A percentile compares a stretch with the other conserved stretches of the same genome.
Conservation (phyloP, 2,888 invertebrate species). For the Pardosa pseudoannulata region DNA sequence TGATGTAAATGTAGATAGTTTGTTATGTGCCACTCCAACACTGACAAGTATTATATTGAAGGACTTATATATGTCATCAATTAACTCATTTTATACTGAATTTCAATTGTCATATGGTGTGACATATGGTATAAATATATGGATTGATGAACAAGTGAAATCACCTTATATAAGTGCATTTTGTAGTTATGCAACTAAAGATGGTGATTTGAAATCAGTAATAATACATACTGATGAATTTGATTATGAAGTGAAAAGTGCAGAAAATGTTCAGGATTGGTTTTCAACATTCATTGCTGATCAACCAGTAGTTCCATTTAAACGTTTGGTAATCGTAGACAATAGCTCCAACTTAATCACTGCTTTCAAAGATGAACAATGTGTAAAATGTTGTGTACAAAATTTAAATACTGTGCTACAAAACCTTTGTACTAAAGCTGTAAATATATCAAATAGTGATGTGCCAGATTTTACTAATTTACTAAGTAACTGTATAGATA, state of each 20-base stretch:
- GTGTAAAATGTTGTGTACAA: slow-evolving; percentile 50
- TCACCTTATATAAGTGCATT: slow-evolving; percentile 44
- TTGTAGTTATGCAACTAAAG: slow-evolving; percentile 27
- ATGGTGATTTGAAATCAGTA: slow-evolving; percentile 51
- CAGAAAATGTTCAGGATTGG: slow-evolving; percentile 40
- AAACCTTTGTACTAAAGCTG: slow-evolving; percentile 11
- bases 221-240: slow-evolving; percentile 65
- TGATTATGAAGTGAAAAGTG: slow-evolving; percentile 52
- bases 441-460: slow-evolving; percentile 29
- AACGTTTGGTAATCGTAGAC: slow-evolving; percentile 36
- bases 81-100: slow-evolving; percentile 64
- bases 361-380: slow-evolving; percentile 48
- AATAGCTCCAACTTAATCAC: slow-evolving; percentile 42
- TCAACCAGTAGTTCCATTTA: slow-evolving; percentile 59
- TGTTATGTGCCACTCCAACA: slow-evolving; percentile 57
- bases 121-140: slow-evolving; percentile 46
- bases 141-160: slow-evolving; percentile 59
- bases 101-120: slow-evolving; percentile 63
- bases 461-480: slow-evolving; percentile 56
- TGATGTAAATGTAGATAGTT: slow-evolving; percentile 64
- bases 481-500: slow-evolving; percentile 36
- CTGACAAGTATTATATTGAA: slow-evolving; percentile 53
- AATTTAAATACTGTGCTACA: slow-evolving; percentile 38
- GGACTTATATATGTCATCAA: slow-evolving; percentile 49
- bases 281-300: slow-evolving; percentile 45